These are phyloP conservation scores for Belonocnema kinseyi DNA, from an alignment of 1,140 invertebrate species.

Conservation along the genomic window DNA sequence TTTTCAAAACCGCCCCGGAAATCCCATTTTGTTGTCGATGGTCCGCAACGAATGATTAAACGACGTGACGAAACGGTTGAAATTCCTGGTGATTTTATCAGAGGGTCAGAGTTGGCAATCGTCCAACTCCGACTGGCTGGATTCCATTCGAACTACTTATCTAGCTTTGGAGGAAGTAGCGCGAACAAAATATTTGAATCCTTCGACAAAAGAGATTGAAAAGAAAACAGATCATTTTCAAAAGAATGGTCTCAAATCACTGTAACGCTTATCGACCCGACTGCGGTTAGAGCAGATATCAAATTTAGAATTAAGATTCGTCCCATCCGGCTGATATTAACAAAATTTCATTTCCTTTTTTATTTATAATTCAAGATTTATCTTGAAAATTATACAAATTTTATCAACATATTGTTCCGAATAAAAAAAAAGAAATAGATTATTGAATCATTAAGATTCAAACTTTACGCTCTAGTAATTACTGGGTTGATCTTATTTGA, in stretches of 20 bases:
- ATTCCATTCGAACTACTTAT: constrained; percentile 24
- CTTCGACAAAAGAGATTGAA: constrained; percentile 15
- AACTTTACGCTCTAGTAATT: constrained; percentile 17
- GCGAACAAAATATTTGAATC: constrained; percentile 6
- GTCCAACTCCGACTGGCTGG: constrained; percentile 7
- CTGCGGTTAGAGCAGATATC: not conserved
- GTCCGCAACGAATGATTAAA: not conserved
- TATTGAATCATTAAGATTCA: not conserved
- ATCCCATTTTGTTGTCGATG: not conserved
- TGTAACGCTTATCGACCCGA: not conserved
- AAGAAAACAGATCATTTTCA: not conserved
- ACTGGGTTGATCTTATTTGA: not conserved
- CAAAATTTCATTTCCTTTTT: not conserved
- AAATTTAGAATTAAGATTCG: not conserved
- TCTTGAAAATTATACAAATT: not conserved
- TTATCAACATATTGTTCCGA: not conserved
- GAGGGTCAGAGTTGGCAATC: not conserved
- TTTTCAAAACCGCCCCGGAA: no score
- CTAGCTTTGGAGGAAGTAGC: constrained; percentile 29
- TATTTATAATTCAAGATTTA: not conserved
- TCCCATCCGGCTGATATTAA: not conserved
- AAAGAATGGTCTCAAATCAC: not conserved
- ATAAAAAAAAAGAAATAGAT: not conserved
- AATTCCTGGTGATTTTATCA: constrained; percentile 30
- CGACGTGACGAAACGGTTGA: constrained; percentile 17